Base-by-base conservation (phyloP, 2,797 vertebrate genomes). In the Cossypha heuglini region DNA sequence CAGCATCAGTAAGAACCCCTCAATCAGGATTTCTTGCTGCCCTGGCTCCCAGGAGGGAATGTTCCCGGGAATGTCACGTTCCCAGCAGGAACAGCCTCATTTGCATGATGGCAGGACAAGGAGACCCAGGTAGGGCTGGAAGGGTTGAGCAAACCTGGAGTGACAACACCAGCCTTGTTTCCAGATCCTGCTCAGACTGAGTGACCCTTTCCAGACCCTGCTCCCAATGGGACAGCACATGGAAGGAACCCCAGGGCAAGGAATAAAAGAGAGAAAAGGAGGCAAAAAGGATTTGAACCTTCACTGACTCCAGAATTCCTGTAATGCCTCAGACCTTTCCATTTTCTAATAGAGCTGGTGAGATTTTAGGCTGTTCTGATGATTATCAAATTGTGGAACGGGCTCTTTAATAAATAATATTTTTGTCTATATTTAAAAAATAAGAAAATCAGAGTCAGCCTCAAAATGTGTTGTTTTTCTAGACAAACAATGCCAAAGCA, bases 81-180 rank as follows among this genome's bases (percentile, higher is more conserved):
- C 92, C 94, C 95, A 90, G 89, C 91, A 95, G 91, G 91, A 96
- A 38, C 84, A 45, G 67, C 94, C 93, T 92, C 91, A 93, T 93
- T 94, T 96, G 89, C 92, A 94, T 90, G 9, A 55, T n/a, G 84
- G 88, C 88, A 96, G 92, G 78, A 93, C 94, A 46, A 3, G 75
- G 90, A 94, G 93, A 82, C 3, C 91, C 76, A 42, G 91, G 45
- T 24, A 49, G 74, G 72, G 35, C 14, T 75, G 58, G 21, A 59
- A 93, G 91, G 6, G 89, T 54, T 54, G 85, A 86, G 95, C 72
- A 77, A 91, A 74, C 11, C 68, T 9, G 64, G 42, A n/a, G 69
- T 86, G 94, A 93, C 95, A 96, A 93, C 85, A 57, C 52, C 48
- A 61, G 33, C 91, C 89, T 94, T 96, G 90, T 94, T 94, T 77